Conservation (phyloP, 1,140 invertebrate species). For the Schlechtendalia chinensis region DNA sequence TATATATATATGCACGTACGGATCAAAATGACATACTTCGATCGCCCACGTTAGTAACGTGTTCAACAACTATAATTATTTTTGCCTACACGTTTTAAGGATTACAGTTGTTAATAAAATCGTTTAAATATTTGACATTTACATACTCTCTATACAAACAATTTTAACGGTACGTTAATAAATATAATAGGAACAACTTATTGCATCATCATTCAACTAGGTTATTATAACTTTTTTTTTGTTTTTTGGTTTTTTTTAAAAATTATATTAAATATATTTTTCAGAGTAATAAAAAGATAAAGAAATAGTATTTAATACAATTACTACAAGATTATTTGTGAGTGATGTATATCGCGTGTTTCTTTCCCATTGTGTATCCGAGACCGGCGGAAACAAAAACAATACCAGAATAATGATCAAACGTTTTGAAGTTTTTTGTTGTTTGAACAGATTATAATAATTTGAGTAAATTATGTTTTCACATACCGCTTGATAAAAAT, state of each 20-base stretch:
- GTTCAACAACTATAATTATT: not conserved
- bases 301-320: slow-evolving; percentile 21
- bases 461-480: too few relatives aligned
- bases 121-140: not conserved
- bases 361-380: not conserved
- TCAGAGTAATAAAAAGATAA: not conserved
- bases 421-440: not conserved
- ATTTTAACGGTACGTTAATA: not conserved
- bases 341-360: not conserved
- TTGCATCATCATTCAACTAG: slow-evolving; percentile 3
- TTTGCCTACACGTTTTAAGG: not conserved
- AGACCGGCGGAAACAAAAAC: not conserved
- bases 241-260: not conserved
- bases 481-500: too few relatives aligned
- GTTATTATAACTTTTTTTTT: not conserved
- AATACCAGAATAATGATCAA: too few relatives aligned
- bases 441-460: not conserved
- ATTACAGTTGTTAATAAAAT: not conserved
- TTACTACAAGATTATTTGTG: not conserved
- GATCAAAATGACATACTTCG: not conserved
- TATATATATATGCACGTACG: too few relatives aligned
- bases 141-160: not conserved
- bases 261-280: not conserved
- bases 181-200: not conserved
- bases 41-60: not conserved